Evolutionary conservation across 1,140 invertebrate species (phyloP).

Genomic region (Nebria ingens): DNA sequence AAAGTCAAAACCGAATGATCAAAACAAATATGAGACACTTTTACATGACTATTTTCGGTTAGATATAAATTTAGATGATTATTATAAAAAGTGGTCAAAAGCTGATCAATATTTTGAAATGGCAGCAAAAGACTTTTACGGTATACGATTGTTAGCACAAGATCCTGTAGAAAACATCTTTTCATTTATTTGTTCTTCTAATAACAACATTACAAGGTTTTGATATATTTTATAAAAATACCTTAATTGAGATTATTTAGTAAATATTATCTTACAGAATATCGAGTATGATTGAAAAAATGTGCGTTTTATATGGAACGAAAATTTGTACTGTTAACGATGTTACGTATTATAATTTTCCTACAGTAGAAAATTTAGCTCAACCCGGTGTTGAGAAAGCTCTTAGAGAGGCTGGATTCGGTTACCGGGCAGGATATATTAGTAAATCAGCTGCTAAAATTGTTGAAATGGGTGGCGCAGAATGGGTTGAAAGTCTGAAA

Average conservation of each 20-base stretch:
- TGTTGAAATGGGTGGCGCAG: conserved; percentile 48
- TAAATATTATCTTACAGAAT: conserved; percentile 48
- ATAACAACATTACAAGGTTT: conserved; percentile 87
- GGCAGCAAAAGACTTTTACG: conserved; percentile 56
- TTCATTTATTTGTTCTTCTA: conserved; percentile 94
- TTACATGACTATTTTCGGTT: conserved; percentile 58
- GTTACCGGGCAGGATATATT: conserved; percentile 85
- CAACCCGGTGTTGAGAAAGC: conserved; percentile 52
- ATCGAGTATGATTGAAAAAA: conserved; percentile 82
- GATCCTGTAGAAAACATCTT: conserved; percentile 89
- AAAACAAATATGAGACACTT: conserved; percentile 36
- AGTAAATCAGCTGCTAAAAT: conserved; percentile 59
- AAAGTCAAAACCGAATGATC: conserved; percentile 16
- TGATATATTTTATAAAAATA: conserved; percentile 8
- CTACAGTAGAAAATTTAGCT: conserved; percentile 54
- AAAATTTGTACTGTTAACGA: conserved; percentile 59
- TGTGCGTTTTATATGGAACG: conserved; percentile 73
- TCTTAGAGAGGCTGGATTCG: conserved; percentile 74
- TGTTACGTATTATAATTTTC: conserved; percentile 68
- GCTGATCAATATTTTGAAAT: conserved; percentile 64
- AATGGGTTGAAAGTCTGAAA: conserved; percentile 63
- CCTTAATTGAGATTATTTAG: too few species aligned
- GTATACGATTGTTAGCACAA: conserved; percentile 85
- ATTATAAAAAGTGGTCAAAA: conserved; percentile 65
- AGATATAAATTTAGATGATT: conserved; percentile 53